phyloP scores from a whole-genome alignment of 2,888 invertebrate species.

The Eueremaeus valkanovi region DNA sequence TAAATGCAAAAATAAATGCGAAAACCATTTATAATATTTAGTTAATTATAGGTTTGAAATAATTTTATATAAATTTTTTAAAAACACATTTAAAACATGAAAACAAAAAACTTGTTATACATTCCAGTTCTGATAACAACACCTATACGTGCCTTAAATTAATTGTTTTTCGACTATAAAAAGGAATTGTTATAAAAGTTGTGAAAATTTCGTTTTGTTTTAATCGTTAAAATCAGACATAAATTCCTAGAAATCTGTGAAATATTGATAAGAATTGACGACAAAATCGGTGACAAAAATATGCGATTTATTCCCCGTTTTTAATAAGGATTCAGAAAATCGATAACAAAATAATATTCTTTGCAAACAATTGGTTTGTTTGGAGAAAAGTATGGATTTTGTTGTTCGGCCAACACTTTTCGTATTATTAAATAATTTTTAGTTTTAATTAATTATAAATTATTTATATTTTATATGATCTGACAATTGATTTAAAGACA shows the following conservation, averaged over 20 bases:
- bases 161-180: neutral
- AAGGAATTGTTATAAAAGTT: neutral
- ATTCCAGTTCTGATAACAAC: neutral
- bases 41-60: neutral
- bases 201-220: neutral
- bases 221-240: neutral
- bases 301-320: neutral
- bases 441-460: too few species aligned
- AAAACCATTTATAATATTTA: neutral
- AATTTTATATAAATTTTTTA: neutral
- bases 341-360: neutral
- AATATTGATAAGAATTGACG: neutral
- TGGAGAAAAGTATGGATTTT: neutral
- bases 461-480: too few species aligned
- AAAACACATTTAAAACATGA: neutral
- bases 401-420: neutral
- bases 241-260: slow-evolving; percentile 8
- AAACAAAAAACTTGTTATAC: neutral
- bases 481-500: too few species aligned
- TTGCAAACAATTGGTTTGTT: neutral
- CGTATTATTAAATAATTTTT: neutral
- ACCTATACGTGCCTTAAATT: neutral
- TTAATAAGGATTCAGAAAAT: neutral
- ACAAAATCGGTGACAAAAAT: neutral
- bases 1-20: too few species aligned